A percentile compares a stretch with the other conserved stretches of the same genome.
phyloP scores from a whole-genome alignment of 1,140 invertebrate species.

The Musca vetustissima region DNA sequence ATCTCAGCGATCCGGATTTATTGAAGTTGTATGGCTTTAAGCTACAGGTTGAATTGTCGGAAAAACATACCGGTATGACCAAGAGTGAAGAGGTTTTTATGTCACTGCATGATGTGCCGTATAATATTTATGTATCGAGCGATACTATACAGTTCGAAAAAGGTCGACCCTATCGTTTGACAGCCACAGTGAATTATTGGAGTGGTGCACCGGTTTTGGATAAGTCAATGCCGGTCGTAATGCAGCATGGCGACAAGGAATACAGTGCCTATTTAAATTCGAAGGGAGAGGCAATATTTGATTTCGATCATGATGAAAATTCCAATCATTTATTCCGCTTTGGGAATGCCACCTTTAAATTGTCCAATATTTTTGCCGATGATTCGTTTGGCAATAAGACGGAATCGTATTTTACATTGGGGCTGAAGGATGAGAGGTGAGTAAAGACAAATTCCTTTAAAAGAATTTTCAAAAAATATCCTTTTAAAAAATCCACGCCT shows the following conservation, averaged over 20 bases:
- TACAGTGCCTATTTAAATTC: conserved; percentile 54
- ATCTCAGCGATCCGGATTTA: conserved; percentile 61
- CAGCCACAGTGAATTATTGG: conserved; percentile 56
- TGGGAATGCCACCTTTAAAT: conserved; percentile 19
- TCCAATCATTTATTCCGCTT: conserved; percentile 25
- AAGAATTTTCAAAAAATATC: too few species aligned
- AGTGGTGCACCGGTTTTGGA: conserved; percentile 71
- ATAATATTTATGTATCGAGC: conserved; percentile 78
- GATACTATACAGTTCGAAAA: conserved; percentile 86
- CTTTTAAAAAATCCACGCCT: too few species aligned
- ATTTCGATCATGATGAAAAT: conserved; percentile 57
- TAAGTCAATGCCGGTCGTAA: conserved; percentile 30
- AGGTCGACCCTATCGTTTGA: conserved; percentile 78
- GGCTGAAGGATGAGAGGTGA: conserved; percentile 33
- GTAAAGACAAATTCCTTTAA: conserved; percentile 33
- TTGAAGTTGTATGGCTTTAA: conserved; percentile 57
- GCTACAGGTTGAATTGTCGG: conserved; percentile 73
- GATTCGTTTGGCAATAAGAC: background rate
- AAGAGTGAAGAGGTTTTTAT: conserved; percentile 78
- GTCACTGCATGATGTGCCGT: conserved; percentile 77
- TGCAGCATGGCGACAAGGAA: conserved; percentile 6
- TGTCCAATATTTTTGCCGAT: background rate
- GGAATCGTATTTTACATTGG: background rate
- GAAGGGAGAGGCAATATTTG: conserved; percentile 70
- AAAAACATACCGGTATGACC: conserved; percentile 69